Evolutionary conservation across 2,888 invertebrate species (phyloP).

Genomic region (Luffia ferchaultella): DNA sequence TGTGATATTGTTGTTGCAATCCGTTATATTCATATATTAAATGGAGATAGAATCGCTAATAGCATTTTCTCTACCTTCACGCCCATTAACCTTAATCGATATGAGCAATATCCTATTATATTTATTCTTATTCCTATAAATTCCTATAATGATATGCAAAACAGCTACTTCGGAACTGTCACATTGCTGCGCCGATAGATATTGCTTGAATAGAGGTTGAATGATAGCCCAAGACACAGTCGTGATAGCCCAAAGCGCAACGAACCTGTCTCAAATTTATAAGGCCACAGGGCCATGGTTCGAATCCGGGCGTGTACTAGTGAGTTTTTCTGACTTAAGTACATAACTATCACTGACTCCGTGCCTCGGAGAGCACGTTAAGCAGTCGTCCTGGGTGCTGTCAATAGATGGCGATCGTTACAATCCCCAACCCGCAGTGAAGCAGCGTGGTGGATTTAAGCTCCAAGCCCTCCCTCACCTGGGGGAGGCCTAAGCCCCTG

Average conservation of each 20-base stretch:
- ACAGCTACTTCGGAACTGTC: background rate
- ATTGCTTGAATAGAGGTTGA: background rate
- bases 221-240: background rate
- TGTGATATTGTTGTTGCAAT: background rate
- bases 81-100: background rate
- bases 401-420: too few species aligned
- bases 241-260: background rate
- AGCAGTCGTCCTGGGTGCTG: too few species aligned
- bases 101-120: background rate
- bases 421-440: too few species aligned
- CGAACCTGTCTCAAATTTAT: background rate
- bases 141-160: background rate
- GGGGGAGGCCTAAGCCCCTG: too few species aligned
- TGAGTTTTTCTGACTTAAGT: too few species aligned
- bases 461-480: too few species aligned
- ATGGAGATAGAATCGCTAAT: background rate
- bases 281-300: too few species aligned
- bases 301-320: too few species aligned
- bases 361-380: too few species aligned
- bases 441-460: too few species aligned
- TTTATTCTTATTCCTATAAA: too few species aligned
- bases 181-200: background rate
- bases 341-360: too few species aligned
- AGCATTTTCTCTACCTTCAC: background rate
- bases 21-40: background rate